phyloP scores from a whole-genome alignment of 2,888 invertebrate species.

The Ernsta delagoae region DNA sequence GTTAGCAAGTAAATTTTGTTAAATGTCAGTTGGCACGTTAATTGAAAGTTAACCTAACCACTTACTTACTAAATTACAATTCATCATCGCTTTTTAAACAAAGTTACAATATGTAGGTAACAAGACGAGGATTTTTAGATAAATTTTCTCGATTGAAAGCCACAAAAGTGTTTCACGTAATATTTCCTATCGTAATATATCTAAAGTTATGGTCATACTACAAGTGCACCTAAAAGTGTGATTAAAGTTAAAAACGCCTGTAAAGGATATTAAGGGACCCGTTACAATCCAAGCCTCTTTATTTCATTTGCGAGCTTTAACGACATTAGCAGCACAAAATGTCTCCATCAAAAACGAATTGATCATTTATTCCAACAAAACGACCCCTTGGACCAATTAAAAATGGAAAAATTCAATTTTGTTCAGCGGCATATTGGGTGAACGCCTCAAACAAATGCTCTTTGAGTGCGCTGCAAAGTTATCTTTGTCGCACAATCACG shows the following conservation, averaged over 20 bases:
- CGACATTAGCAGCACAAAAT: conserved; percentile 44
- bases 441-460: conserved; percentile 82
- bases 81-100: too few species aligned
- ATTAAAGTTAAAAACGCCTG: conserved; percentile 6
- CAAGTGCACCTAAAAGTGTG: too few species aligned
- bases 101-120: too few species aligned
- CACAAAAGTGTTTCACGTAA: too few species aligned
- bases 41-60: too few species aligned
- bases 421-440: conserved; percentile 74
- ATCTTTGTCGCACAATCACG: background rate
- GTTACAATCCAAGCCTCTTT: conserved; percentile 37
- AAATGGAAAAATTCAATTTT: conserved; percentile 77
- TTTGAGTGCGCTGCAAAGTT: conserved; percentile 26
- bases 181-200: too few species aligned
- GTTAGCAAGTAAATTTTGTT: too few species aligned
- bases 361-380: conserved; percentile 41
- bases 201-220: too few species aligned
- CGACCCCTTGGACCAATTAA: conserved; percentile 67
- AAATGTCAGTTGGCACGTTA: too few species aligned
- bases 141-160: too few species aligned
- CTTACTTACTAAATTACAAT: too few species aligned
- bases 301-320: conserved; percentile 39
- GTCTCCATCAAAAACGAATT: conserved; percentile 46
- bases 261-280: conserved; percentile 37
- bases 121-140: too few species aligned